Evolutionary conservation across 1,140 invertebrate genomes (phyloP).

Genomic region (Lordiphosa stackelbergi): DNA sequence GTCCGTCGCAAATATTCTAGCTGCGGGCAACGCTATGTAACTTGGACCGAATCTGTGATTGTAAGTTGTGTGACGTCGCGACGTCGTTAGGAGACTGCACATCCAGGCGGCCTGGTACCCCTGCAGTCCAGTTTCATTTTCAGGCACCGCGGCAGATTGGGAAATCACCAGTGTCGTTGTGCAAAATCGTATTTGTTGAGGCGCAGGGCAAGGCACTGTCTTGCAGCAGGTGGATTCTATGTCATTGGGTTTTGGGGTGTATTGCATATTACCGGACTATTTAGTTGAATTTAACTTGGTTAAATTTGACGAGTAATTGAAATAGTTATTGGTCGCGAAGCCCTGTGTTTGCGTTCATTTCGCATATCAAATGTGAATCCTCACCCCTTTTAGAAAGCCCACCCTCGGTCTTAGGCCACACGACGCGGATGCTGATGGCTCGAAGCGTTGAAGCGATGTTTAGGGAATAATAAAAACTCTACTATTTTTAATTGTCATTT

Average conservation of each 20-base stretch:
- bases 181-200: background rate
- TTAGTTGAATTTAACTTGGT: too few species aligned
- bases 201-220: background rate
- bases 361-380: too few species aligned
- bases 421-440: too few species aligned
- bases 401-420: too few species aligned
- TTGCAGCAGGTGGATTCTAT: background rate
- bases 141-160: slow-evolving; percentile 3
- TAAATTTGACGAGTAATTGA: too few species aligned
- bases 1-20: slow-evolving; percentile 44
- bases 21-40: slow-evolving; percentile 50
- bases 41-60: slow-evolving; percentile 49
- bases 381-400: background rate
- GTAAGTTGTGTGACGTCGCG: slow-evolving; percentile 49
- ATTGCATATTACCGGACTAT: too few species aligned
- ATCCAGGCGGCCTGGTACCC: slow-evolving; percentile 13
- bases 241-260: too few species aligned
- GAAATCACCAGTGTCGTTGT: slow-evolving; percentile 7
- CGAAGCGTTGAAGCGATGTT: too few species aligned
- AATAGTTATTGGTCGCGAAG: too few species aligned
- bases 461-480: too few species aligned
- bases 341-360: too few species aligned
- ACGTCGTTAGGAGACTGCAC: slow-evolving; percentile 41
- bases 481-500: too few species aligned
- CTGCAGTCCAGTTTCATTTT: slow-evolving; percentile 6